Evolutionary conservation across 2,113 vertebrate genomes (phyloP), one percentile per base, ranked within the genome.

Genomic region (Tupaia chinensis): DNA sequence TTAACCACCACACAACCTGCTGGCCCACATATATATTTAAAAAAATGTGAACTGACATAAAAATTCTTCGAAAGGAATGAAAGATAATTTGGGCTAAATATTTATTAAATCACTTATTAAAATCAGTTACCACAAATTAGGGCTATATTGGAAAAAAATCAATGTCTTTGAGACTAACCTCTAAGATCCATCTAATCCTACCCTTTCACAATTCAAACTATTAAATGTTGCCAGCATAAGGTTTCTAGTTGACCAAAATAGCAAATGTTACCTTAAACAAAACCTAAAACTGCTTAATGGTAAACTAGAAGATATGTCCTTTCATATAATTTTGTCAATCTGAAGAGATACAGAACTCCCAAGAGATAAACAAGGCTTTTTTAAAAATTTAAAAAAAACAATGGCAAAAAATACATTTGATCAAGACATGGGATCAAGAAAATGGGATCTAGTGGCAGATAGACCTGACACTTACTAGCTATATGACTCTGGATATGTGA

Each of bases 21-120:
- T 44, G 44, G 44, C 44, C 44, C 44, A 44, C 44, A 44, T 44
- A 44, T 44, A 44, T 44, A 44, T 44, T 44, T 44, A 44, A 44
- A 44, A 44, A 44, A 89, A 82, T 19, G 61, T 78, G 81, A 77
- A 84, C 1, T 54, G 53, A 87, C 54, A 85, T 8, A 3, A 90
- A 93, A 90, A 84, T 78, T 88, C 63, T 54, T 56, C 69, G 22
- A 13, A 82, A 92, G 11, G 34, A 90, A 63, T 84, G 19, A 90
- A 73, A 86, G 85, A 66, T 56, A 0, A 78, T 70, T 85, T 88
- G 56, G 56, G n/a, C 65, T 76, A 73, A 92, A 87, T 61, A 77
- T 22, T 58, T 69, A 90, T 83, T 56, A 77, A 56, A 84, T 90
- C 22, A 87, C 29, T 80, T 68, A 74, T 7, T 94, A 66, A 91